Evolutionary conservation across 2,888 invertebrate species (phyloP).

Genomic region (Apeira syringaria): DNA sequence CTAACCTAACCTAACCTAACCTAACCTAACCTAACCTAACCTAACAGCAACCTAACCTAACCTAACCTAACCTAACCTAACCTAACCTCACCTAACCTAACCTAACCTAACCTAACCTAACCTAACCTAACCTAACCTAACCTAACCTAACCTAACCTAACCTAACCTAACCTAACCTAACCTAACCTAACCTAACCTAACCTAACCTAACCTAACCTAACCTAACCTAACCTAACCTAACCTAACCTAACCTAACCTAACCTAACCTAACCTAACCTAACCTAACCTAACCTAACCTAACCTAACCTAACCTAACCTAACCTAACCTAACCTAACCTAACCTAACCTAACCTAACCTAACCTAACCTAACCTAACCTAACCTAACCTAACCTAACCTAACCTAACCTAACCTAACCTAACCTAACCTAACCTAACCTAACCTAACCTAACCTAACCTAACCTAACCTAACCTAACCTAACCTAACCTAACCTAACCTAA

Average conservation of each 20-base stretch:
- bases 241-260: slow-evolving; percentile 4
- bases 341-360: slow-evolving; percentile 3
- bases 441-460: slow-evolving; percentile 1
- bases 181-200: slow-evolving; percentile 1
- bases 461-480: not conserved
- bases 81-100: slow-evolving; percentile 4
- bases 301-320: slow-evolving; percentile 4
- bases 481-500: slow-evolving; percentile 3
- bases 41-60: slow-evolving; percentile 4
- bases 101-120: slow-evolving; percentile 3
- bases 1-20: slow-evolving; percentile 6
- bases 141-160: slow-evolving; percentile 3
- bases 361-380: slow-evolving; percentile 1
- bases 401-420: slow-evolving; percentile 3
- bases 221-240: slow-evolving; percentile 3
- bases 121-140: slow-evolving; percentile 3
- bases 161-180: slow-evolving; percentile 3
- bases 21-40: slow-evolving; percentile 6
- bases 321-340: slow-evolving; percentile 4
- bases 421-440: slow-evolving; percentile 3
- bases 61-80: slow-evolving; percentile 6
- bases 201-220: slow-evolving; percentile 3
- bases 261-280: slow-evolving; percentile 4
- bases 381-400: slow-evolving; percentile 1
- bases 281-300: slow-evolving; percentile 3